Conservation (phyloP, 2,113 vertebrate genomes). For the Boleophthalmus pectinirostris region DNA sequence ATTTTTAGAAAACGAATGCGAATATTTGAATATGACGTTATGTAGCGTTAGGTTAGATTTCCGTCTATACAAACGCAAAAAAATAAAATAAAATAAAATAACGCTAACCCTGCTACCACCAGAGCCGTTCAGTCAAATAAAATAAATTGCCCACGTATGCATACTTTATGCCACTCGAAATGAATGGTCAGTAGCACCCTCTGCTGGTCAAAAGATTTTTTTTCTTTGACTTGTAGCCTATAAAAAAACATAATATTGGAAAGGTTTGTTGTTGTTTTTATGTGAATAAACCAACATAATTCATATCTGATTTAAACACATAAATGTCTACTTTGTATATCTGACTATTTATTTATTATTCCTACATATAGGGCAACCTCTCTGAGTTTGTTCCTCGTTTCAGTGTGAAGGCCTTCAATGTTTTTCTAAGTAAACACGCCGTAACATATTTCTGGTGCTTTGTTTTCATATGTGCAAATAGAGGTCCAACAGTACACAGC, state of each 20-base stretch:
- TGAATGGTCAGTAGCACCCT: constrained; percentile 44
- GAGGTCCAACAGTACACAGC: neutral
- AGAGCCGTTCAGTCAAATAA: neutral
- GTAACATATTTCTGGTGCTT: neutral
- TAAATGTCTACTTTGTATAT: too few relatives aligned
- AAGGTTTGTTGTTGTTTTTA: too few relatives aligned
- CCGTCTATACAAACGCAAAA: neutral
- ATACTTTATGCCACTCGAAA: neutral
- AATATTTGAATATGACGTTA: neutral
- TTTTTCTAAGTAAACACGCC: too few relatives aligned
- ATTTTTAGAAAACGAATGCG: neutral
- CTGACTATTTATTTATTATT: too few relatives aligned
- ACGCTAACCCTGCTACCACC: too few relatives aligned
- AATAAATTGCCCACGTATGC: neutral
- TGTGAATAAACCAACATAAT: too few relatives aligned
- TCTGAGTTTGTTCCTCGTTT: neutral
- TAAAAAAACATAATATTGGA: too few relatives aligned
- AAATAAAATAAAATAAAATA: neutral
- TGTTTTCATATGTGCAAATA: constrained; percentile 2
- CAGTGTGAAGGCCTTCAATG: too few relatives aligned
- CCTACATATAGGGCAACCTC: too few relatives aligned
- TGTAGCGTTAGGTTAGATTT: neutral
- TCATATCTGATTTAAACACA: too few relatives aligned
- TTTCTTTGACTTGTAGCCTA: too few relatives aligned
- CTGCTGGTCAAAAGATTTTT: constrained; percentile 36